Conservation (phyloP, 2,888 invertebrate species). For the Limnephilus rhombicus region DNA sequence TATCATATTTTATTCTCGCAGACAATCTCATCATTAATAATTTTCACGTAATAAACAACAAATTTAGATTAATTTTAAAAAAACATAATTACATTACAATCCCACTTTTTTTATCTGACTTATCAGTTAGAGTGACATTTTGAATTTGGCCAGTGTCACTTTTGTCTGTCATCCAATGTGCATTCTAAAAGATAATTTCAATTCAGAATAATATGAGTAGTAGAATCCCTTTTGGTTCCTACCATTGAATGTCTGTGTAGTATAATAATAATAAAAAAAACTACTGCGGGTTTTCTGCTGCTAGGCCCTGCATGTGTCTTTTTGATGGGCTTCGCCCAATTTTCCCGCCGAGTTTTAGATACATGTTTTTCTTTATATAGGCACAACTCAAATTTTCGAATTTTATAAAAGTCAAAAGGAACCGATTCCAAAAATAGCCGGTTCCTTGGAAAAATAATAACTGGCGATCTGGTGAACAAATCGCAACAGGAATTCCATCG, state of each 20-base stretch:
- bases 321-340: too few species aligned
- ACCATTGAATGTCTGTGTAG: neutral
- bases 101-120: neutral
- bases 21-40: neutral
- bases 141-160: neutral
- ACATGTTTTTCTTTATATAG: too few species aligned
- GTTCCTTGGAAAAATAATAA: too few species aligned
- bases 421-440: too few species aligned
- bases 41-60: neutral
- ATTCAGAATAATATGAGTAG: neutral
- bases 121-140: neutral
- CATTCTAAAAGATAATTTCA: neutral
- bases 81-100: neutral
- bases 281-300: too few species aligned
- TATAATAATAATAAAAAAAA: neutral
- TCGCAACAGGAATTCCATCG: too few species aligned
- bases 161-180: neutral
- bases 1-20: neutral
- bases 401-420: too few species aligned
- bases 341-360: too few species aligned
- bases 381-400: too few species aligned
- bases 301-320: too few species aligned
- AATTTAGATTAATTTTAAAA: neutral
- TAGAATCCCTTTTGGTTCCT: neutral
- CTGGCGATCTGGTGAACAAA: too few species aligned